Base-by-base conservation (phyloP, 2,797 vertebrate genomes). In the Echiichthys vipera region DNA sequence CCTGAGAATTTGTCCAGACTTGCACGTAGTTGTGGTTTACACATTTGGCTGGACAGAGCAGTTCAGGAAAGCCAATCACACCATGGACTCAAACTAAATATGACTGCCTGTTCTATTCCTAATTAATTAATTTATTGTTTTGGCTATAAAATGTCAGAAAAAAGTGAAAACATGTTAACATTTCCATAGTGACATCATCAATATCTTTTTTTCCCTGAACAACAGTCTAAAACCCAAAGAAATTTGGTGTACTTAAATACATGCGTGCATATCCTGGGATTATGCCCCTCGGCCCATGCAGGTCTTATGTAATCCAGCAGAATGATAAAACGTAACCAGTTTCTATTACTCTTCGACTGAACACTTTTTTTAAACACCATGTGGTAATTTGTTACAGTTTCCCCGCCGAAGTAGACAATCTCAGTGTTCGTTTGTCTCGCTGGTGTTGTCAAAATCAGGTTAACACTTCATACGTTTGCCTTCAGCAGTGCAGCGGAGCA, bases 401-500 rank as follows among this genome's bases (percentile, higher is more conserved):
- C 13, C 32, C 36, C 10, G 27, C 12, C 10, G 25, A 70, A 74
- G 11, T 15, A 20, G 49, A 39, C 39, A 12, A 5, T 50, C 46
- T 46, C 13, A 1, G 17, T 58, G 37, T 34, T 20, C 40, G 20
- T 66, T 43, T 11, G 7, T 61, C 56, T 62, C 32, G 9, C 25
- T 25, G 39, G 27, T 56, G 61, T 69, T 67, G 62, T 70, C 65
- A 56, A 0, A 63, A 40, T 34, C 8, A 79, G 45, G 42, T 66
- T 62, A 71, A 63, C 40, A 40, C 57, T 68, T 81, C 29, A 53
- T 50, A 29, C 6, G 30, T 66, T 83, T 71, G 73, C 79, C 74
- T 69, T 72, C 76, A 70, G 58, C 51, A 55, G 64, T 9, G 57
- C 71, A 77, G 81, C 65, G 9, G 73, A 83, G 83, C 68, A 43